Base-by-base conservation (phyloP, 2,888 invertebrate species). In the Agonopterix heracliana region DNA sequence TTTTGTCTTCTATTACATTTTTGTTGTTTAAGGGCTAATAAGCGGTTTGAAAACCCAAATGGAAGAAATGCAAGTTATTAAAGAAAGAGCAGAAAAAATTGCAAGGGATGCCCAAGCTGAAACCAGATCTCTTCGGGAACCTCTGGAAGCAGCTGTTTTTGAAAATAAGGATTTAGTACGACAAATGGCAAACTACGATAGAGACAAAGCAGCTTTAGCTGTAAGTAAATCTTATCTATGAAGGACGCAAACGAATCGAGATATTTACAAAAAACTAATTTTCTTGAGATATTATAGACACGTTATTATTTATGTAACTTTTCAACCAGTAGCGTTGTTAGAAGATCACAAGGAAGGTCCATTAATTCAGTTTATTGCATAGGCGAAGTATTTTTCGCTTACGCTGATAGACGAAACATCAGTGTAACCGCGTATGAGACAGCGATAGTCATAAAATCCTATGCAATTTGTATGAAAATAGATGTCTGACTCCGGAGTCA, bases 181-280 rank as follows among this genome's bases (percentile, higher is more conserved):
- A 51, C 94, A 95, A 68, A 89, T 96, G 68, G 91, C 92, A n/a
- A 95, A 95, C 75, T 96, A 96, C 63, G 94, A 95, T 53, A 94
- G 96, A 57, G 96, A 97, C 74, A 96, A 95, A 68, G 90, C 92
- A 55, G 93, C 93, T 43, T 85, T 96, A 55, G 88, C 88, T 54
- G 92, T 92, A 59, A 84, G 89, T 80, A 12, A 9, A 26, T 26
- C 26, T 26, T 26, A 5, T 26, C 26, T 26, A 26, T 26, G 7
- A 26, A 7, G 5, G 17, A 17, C 17, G 17, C 3, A 17, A 17
- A 17, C 3, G 17, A 17, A 17, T 2, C 2, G 17, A 17, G 17
- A 17, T 17, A 17, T 17, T 17, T 17, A 17, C 17, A 17, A 17
- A 17, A 17, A 17, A 2, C 17, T 2, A 3, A 17, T 17, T 17